Evolutionary conservation across 2,113 vertebrate genomes (phyloP).

Genomic region (Atherinomorus stipes): DNA sequence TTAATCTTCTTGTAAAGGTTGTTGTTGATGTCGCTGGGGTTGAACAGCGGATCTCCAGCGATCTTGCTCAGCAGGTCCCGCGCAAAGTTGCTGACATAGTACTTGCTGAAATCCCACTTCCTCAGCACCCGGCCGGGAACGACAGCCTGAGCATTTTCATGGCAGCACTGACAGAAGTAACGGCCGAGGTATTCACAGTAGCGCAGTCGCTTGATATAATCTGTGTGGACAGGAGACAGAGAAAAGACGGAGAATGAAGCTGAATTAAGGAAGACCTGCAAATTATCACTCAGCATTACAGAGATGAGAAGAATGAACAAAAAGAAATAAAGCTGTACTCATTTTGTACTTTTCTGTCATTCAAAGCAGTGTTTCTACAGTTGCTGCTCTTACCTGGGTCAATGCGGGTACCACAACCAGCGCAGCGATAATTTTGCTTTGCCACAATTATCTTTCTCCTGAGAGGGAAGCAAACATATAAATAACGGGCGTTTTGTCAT

Average conservation of each 20-base stretch:
- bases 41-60: conserved; percentile 94
- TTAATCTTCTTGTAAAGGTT: conserved; percentile 93
- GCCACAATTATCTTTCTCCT: conserved; percentile 95
- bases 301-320: neutral
- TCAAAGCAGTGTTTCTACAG: neutral
- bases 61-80: conserved; percentile 96
- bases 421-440: conserved; percentile 97
- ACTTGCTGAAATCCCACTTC: conserved; percentile 98
- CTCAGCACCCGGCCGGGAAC: conserved; percentile 92
- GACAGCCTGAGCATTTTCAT: conserved; percentile 91
- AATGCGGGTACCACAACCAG: conserved; percentile 93
- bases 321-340: neutral
- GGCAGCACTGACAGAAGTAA: conserved; percentile 99
- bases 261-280: neutral
- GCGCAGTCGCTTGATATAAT: conserved; percentile 95
- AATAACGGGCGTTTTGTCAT: neutral
- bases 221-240: conserved; percentile 69
- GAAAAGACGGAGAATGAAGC: neutral
- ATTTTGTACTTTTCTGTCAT: too few relatives aligned
- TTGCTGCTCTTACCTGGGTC: conserved; percentile 87
- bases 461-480: neutral
- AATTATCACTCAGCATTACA: neutral
- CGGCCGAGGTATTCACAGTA: conserved; percentile 98
- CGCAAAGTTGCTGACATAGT: conserved; percentile 96
- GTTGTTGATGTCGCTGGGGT: conserved; percentile 92